Evolutionary conservation across 1,140 invertebrate genomes (phyloP), one percentile per base, ranked within the genome.

Genomic region (Grapholita molesta): DNA sequence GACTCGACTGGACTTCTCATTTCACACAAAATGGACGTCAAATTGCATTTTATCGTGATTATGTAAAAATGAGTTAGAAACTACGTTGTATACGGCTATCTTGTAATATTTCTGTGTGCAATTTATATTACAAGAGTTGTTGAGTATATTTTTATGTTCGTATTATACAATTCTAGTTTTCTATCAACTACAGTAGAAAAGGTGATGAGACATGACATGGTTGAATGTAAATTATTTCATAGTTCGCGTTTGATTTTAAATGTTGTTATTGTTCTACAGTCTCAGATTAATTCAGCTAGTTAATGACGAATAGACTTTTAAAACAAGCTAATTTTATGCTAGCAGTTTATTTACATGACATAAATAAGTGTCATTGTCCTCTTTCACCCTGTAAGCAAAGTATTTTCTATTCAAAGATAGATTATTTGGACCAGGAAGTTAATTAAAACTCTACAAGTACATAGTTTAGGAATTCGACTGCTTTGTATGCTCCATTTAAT

Each of bases 11-110:
- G 68, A 75, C 69, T 74, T 79, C 70, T 24, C 64, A 77, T 75
- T 73, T 76, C 70, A 77, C 79, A 89, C 87, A 90, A 88, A 86
- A 88, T 90, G 88, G 88, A 88, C 88, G 88, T 88, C 88, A 87
- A 75, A 80, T 73, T 77, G 71, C 80, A 82, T 84, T 83, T 82
- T 90, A 84, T 85, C 85, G 83, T 85, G 86, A 88, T 90, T 90
- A 88, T 86, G 82, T 88, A 88, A 90, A 88, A 85, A 84, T 77
- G 68, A 61, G 64, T 18, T 15, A 11, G 21, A 38, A 30, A 33
- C 15, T 65, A 18, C 12, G 15, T 38, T 30, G 23, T 48, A 9
- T 9, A 48, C 18, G n/a, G 21, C n/a, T 7, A 8, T 6, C 7
- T 8, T 48, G 1, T 18, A 6, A 42, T 21, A 48, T 21, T 18